These are phyloP conservation scores for Notothenia coriiceps DNA, from an alignment of 2,113 vertebrate genomes.

Conservation along the genomic window DNA sequence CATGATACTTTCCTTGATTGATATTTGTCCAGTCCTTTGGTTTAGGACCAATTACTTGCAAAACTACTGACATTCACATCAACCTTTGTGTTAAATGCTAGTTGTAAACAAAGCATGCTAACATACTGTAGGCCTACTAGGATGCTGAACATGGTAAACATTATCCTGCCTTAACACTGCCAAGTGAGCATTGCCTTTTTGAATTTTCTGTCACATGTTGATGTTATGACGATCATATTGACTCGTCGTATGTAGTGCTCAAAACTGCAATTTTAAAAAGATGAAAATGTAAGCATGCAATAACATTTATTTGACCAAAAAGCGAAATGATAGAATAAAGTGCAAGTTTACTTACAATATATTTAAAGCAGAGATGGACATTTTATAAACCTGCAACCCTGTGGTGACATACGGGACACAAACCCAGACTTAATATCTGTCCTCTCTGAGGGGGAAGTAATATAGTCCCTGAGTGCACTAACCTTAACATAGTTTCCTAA, in stretches of 20 bases:
- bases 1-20: neutral
- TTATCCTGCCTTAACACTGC: too few relatives aligned
- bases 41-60: neutral
- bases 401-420: slow-evolving; percentile 1
- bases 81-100: neutral
- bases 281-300: slow-evolving; percentile 37
- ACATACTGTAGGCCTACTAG: too few relatives aligned
- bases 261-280: neutral
- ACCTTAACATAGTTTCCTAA: neutral
- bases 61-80: neutral
- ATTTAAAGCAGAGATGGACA: slow-evolving; percentile 11
- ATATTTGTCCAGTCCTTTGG: neutral
- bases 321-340: slow-evolving; percentile 50
- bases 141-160: too few relatives aligned
- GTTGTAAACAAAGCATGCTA: too few relatives aligned
- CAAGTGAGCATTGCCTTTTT: too few relatives aligned
- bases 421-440: neutral
- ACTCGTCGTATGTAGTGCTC: neutral
- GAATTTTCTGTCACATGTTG: neutral
- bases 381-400: slow-evolving; percentile 2
- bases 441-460: neutral
- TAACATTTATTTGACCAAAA: slow-evolving; percentile 75
- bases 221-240: neutral
- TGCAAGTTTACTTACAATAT: slow-evolving; percentile 1
- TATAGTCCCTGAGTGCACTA: neutral